Evolutionary conservation across 2,888 invertebrate species (phyloP).

Genomic region (Oligia strigilis): DNA sequence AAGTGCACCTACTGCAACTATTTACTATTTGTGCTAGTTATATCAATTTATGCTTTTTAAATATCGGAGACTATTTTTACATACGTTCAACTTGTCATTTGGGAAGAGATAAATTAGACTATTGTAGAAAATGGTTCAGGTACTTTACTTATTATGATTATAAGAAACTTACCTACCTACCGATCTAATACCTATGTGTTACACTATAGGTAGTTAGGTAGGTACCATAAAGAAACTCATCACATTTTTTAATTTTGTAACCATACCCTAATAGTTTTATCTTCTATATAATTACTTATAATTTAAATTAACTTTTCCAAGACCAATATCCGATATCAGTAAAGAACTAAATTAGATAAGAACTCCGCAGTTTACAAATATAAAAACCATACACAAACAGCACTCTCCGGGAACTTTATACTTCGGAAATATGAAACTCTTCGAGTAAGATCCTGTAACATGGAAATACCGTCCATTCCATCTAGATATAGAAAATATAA

Average conservation of each 20-base stretch:
- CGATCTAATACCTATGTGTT: not conserved
- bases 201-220: no score
- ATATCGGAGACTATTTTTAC: not conserved
- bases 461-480: conserved; percentile 18
- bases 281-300: not conserved
- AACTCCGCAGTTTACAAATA: not conserved
- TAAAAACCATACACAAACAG: conserved; percentile 32
- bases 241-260: no score
- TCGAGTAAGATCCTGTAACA: conserved; percentile 16
- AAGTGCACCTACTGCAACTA: not conserved
- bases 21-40: not conserved
- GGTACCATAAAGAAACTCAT: no score
- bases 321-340: not conserved
- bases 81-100: not conserved
- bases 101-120: not conserved
- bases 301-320: not conserved
- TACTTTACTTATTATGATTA: not conserved
- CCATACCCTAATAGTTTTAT: no score
- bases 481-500: not conserved
- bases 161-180: no score
- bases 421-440: conserved; percentile 21
- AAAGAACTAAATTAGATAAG: not conserved
- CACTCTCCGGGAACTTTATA: conserved; percentile 8
- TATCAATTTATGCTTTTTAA: conserved; percentile 23
- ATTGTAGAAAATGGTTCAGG: not conserved